phyloP scores from a whole-genome alignment of 2,113 vertebrate species.

The Caranx ignobilis region DNA sequence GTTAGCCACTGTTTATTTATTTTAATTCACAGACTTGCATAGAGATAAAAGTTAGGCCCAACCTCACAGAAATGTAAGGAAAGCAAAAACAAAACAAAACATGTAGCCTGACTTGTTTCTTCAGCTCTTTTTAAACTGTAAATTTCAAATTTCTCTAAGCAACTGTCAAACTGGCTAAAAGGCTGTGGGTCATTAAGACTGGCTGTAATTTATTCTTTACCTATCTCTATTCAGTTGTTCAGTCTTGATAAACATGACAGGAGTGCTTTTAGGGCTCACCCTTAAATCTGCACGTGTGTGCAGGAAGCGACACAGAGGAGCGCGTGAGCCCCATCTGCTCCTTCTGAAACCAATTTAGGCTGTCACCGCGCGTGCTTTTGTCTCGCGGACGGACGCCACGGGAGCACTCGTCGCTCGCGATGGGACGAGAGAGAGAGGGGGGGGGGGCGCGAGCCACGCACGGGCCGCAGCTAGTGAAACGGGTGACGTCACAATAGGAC shows the following conservation, averaged over 20 bases:
- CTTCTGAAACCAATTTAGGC: conserved; percentile 91
- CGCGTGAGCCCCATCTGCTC: conserved; percentile 95
- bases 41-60: too few species aligned
- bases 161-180: conserved; percentile 14
- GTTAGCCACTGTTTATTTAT: background rate
- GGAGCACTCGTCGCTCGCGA: conserved; percentile 33
- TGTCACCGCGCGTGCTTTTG: conserved; percentile 92
- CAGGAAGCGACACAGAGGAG: conserved; percentile 52
- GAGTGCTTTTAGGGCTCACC: conserved; percentile 33
- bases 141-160: conserved; percentile 1
- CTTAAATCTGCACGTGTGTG: conserved; percentile 29
- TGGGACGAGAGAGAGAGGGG: conserved; percentile 14
- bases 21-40: too few species aligned
- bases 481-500: conserved; percentile 64
- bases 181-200: conserved; percentile 16
- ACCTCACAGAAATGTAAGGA: background rate
- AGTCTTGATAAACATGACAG: conserved; percentile 55
- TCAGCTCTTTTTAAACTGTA: background rate
- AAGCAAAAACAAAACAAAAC: background rate
- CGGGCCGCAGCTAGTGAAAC: conserved; percentile 12
- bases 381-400: conserved; percentile 85
- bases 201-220: conserved; percentile 38
- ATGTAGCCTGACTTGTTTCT: background rate
- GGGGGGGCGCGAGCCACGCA: conserved; percentile 8
- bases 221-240: conserved; percentile 21